Conservation (phyloP, 2,113 vertebrate species). For the Arizona elegans region DNA sequence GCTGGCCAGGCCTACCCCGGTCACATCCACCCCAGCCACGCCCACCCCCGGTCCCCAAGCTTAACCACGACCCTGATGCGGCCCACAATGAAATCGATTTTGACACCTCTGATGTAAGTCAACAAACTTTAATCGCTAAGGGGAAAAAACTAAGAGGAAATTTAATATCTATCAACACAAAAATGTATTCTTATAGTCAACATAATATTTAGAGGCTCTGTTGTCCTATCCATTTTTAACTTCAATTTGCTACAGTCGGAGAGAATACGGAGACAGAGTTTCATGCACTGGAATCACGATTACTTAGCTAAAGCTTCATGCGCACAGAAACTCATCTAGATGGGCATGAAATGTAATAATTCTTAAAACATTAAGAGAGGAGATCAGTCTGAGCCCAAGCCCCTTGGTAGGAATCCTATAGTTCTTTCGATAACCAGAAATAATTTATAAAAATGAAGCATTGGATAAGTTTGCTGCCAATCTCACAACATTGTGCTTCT, state of each 20-base stretch:
- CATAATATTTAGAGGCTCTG: not conserved
- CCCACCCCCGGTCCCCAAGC: too few species aligned
- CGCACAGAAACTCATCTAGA: not conserved
- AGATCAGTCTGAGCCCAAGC: not conserved
- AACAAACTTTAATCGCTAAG: too few species aligned
- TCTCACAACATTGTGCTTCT: not conserved
- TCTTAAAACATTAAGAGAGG: not conserved
- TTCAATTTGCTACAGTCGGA: not conserved
- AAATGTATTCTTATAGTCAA: not conserved
- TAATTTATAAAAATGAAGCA: not conserved
- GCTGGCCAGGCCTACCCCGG: too few species aligned
- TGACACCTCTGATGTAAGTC: too few species aligned
- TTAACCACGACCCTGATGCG: too few species aligned
- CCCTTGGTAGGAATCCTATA: fast-evolving
- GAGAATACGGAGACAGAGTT: not conserved
- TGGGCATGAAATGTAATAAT: not conserved
- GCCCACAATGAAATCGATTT: too few species aligned
- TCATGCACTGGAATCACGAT: not conserved
- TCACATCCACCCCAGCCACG: too few species aligned
- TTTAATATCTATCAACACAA: not conserved
- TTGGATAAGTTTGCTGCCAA: not conserved
- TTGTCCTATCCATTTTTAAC: not conserved
- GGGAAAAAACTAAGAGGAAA: fast-evolving
- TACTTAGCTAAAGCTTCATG: not conserved
- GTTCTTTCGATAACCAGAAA: not conserved